Base-by-base conservation (phyloP, 1,140 invertebrate species). In the Antheraea pernyi region DNA sequence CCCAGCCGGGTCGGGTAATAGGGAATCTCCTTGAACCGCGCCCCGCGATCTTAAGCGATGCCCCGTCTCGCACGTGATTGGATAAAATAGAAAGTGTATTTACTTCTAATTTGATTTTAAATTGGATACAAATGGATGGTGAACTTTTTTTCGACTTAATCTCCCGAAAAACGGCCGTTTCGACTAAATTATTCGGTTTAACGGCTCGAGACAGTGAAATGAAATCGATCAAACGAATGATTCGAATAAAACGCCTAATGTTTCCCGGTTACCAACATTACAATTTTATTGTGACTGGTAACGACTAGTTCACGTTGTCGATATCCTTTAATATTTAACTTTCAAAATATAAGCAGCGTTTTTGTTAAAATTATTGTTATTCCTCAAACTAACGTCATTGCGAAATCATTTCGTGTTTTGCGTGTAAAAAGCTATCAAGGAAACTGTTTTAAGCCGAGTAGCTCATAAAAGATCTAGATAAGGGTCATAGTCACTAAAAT, bases 31-130 rank as follows among this genome's bases (percentile, higher is more conserved):
- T 73, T 72, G 75, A 75, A 77, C 75, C 72, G 77, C 73, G 62
- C 67, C 63, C 68, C 71, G 59, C 69, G 67, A 73, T 72, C 71
- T 75, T 76, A 73, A 80, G 72, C 76, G 71, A 74, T 75, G 72
- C 71, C 72, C 71, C 70, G 71, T 65, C 72, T 80, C 70, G 81
- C 83, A 84, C 83, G 84, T 85, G 81, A 87, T 85, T 78, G 82
- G 77, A 75, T 80, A 76, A 84, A 82, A 83, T 79, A 78, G 75
- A 84, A 82, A 82, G 72, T 85, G 79, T 83, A 83, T 86, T 88
- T 80, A 85, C 84, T 85, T 85, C 81, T 84, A 86, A 88, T 88
- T 86, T 82, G 82, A 80, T 88, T 85, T 86, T 86, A 84, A 86
- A 88, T 86, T 84, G 81, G 82, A 83, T 83, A 85, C 83, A 85